Evolutionary conservation across 37 sponge, comb jelly and placozoan species (phyloP).

Genomic region (Hormiphora californensis): DNA sequence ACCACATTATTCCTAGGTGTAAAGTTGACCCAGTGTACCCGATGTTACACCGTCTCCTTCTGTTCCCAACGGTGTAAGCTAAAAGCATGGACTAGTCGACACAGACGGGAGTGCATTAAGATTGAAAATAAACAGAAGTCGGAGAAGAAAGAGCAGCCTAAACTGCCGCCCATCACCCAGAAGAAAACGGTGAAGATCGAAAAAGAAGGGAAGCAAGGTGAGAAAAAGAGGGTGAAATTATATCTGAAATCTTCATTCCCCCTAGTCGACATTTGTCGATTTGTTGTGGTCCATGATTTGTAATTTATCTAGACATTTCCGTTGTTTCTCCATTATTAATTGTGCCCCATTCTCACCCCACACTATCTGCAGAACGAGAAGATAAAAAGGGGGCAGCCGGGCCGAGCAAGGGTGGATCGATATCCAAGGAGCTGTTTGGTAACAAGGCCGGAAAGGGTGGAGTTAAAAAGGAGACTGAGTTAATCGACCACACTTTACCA

Average conservation of each 20-base stretch:
- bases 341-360: too few species aligned
- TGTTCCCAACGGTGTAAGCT: conserved; percentile 63
- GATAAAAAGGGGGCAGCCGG: not conserved
- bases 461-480: not conserved
- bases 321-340: not conserved
- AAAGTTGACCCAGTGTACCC: conserved; percentile 57
- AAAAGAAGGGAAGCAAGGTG: too few species aligned
- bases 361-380: too few species aligned
- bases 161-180: not conserved
- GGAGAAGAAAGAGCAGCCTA: conserved; percentile 13
- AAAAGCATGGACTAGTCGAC: conserved; percentile 63
- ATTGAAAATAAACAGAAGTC: conserved; percentile 51
- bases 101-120: conserved; percentile 62
- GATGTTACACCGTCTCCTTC: conserved; percentile 59
- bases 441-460: not conserved
- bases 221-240: too few species aligned
- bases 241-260: not conserved
- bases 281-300: not conserved
- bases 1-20: conserved; percentile 57
- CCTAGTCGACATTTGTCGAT: not conserved
- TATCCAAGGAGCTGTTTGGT: conserved; percentile 28
- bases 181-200: not conserved
- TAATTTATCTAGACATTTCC: not conserved
- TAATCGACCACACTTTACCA: conserved; percentile 27
- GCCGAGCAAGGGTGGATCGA: not conserved